These are phyloP conservation scores for Cyprinus carpio DNA, from an alignment of 2,113 vertebrate species.

Conservation along the genomic window DNA sequence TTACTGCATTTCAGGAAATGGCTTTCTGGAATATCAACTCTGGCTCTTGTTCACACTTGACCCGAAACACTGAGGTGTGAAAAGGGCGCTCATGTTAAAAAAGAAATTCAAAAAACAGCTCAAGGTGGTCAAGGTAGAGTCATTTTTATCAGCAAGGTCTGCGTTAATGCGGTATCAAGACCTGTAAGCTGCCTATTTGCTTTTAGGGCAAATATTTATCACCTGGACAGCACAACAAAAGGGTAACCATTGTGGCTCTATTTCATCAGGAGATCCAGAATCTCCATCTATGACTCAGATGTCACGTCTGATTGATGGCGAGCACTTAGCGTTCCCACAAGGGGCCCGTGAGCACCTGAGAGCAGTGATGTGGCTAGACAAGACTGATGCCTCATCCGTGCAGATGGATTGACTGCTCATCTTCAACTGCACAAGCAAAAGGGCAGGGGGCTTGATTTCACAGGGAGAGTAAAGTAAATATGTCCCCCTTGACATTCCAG, in stretches of 20 bases:
- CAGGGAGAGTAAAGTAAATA: slow-evolving; percentile 40
- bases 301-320: slow-evolving; percentile 64
- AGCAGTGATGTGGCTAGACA: slow-evolving; percentile 53
- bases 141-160: slow-evolving; percentile 1
- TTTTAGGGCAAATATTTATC: slow-evolving; percentile 39
- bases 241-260: slow-evolving; percentile 10
- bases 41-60: slow-evolving; percentile 8
- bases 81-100: background rate
- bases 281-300: slow-evolving; percentile 56
- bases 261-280: slow-evolving; percentile 26
- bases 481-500: slow-evolving; percentile 53
- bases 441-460: slow-evolving; percentile 35
- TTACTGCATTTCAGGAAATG: background rate
- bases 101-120: background rate
- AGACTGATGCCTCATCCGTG: slow-evolving; percentile 53
- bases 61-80: background rate
- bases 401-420: slow-evolving; percentile 48
- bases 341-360: slow-evolving; percentile 49
- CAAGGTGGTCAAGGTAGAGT: background rate
- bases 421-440: slow-evolving; percentile 9
- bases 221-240: slow-evolving; percentile 17
- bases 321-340: slow-evolving; percentile 60
- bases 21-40: background rate
- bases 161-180: background rate
- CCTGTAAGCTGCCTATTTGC: background rate